Percentiles rank a stretch among this genome's conserved stretches.
phyloP scores from a whole-genome alignment of 92 coral and sea anemone genomes.

The Metridium senile region DNA sequence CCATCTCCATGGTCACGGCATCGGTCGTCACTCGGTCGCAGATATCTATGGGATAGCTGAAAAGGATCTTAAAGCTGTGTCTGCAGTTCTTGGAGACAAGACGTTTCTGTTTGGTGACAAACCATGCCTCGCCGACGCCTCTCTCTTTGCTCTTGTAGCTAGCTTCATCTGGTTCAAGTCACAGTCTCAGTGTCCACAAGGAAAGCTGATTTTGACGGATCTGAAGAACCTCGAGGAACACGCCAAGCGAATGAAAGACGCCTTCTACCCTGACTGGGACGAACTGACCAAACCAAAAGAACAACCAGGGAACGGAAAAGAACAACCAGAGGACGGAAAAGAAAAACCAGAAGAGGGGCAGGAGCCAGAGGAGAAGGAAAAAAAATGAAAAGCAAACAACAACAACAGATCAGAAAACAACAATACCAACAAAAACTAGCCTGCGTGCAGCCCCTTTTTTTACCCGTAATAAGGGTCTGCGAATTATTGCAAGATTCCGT shows the following conservation, averaged over 20 bases:
- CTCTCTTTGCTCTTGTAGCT: slow-evolving; percentile 69
- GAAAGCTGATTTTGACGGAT: slow-evolving; percentile 47
- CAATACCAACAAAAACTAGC: no score
- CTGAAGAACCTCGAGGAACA: slow-evolving; percentile 62
- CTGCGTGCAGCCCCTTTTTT: no score
- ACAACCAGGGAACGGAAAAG: no score
- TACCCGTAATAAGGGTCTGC: no score
- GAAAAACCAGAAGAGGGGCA: no score
- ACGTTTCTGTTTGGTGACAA: no score
- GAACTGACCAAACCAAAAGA: slow-evolving; percentile 32
- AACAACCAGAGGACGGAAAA: no score
- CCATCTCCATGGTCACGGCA: slow-evolving; percentile 64
- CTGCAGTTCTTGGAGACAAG: slow-evolving; percentile 59
- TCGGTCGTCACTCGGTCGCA: slow-evolving; percentile 69
- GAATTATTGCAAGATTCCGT: no score
- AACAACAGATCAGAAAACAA: no score
- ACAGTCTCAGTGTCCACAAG: slow-evolving; percentile 67
- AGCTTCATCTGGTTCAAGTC: slow-evolving; percentile 52
- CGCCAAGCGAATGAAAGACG: slow-evolving; percentile 64
- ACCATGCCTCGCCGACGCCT: no score
- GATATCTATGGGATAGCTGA: slow-evolving; percentile 73
- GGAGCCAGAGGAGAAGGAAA: no score
- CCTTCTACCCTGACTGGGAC: slow-evolving; percentile 80
- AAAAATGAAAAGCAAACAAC: no score
- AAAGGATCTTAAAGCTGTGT: slow-evolving; percentile 61